Evolutionary conservation across 2,888 invertebrate species (phyloP), one percentile per base, ranked within the genome.

Genomic region (Iselma pallidipennis): DNA sequence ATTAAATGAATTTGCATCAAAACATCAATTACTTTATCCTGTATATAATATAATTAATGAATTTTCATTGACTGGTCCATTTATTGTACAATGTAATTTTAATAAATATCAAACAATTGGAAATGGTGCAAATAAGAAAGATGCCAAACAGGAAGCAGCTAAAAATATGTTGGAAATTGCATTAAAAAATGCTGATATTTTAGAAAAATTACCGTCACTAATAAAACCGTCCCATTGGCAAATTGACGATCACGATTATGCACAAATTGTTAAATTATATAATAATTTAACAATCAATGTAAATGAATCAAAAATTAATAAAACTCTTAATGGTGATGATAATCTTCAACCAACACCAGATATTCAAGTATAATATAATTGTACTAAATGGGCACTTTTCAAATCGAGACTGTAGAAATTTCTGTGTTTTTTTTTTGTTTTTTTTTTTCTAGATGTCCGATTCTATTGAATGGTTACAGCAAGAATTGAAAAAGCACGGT

Each of bases 71-170:
- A 1, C 9, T 59, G 55, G 56, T 37, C 28, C 28, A 9, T 69
- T 65, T 65, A 48, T 58, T n/a, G 58, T 65, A 14, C 25, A 33
- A n/a, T 70, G 71, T 16, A 19, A 29, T 1, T 68, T 66, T 55
- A 16, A 56, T n/a, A 16, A 65, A n/a, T 62, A 59, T 21, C 50
- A 31, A 12, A 49, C 61, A 2, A 21, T 57, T 23, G 71, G 70
- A 19, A 55, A 19, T 59, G 70, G 66, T 9, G 2, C 2, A n/a
- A 70, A 58, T 28, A 70, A 67, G 33, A 70, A 70, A 55, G 55
- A 58, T 42, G 66, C 71, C 2, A 70, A 69, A 55, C 67, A 69
- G 48, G 60, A 67, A 2, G 61, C 71, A n/a, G 66, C 69, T 1
- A 67, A 51, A 49, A 57, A 55, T 7, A 69, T 70, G 69, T 42